phyloP scores from a whole-genome alignment of 2,797 vertebrate genomes.

The Silurus aristotelis region DNA sequence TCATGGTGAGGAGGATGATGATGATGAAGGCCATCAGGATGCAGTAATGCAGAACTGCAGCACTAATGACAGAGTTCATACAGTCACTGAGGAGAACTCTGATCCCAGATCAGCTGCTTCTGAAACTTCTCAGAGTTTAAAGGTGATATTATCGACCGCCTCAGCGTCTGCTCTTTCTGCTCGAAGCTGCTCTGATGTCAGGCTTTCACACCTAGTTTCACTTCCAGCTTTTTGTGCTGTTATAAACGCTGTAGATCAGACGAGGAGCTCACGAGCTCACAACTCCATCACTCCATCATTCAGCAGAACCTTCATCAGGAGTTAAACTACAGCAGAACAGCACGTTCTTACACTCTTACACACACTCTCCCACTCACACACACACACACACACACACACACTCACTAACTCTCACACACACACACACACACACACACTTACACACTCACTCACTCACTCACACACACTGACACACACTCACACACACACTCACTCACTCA shows the following conservation, averaged over 20 bases:
- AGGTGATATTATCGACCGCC: constrained; percentile 46
- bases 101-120: constrained; percentile 7
- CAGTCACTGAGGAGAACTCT: constrained; percentile 10
- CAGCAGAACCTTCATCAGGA: too few species aligned
- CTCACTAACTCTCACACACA: too few species aligned
- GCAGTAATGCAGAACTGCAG: constrained; percentile 6
- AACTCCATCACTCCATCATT: too few species aligned
- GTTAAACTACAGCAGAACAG: too few species aligned
- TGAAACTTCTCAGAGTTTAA: constrained; percentile 26
- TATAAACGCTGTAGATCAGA: background rate
- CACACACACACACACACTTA: too few species aligned
- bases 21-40: constrained; percentile 25
- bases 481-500: too few species aligned
- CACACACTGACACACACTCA: too few species aligned
- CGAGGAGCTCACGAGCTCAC: background rate
- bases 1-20: background rate
- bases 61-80: constrained; percentile 26
- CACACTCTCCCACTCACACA: background rate
- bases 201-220: background rate
- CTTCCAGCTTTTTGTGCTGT: background rate
- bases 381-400: too few species aligned
- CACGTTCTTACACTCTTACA: background rate
- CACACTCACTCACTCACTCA: too few species aligned
- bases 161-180: background rate
- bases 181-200: background rate